phyloP scores from a whole-genome alignment of 1,140 invertebrate genomes.

The Papilio polytes region DNA sequence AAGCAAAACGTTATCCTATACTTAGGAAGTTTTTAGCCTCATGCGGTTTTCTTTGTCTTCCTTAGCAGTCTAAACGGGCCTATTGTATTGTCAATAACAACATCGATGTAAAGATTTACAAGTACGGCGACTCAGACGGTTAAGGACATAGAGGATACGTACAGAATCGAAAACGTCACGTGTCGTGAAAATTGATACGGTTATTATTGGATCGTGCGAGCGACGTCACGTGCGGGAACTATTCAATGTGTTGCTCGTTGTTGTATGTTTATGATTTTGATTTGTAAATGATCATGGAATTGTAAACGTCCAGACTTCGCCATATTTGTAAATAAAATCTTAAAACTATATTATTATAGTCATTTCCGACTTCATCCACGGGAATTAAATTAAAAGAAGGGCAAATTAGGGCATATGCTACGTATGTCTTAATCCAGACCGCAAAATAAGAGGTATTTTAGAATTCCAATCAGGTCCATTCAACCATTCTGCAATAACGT shows the following conservation, averaged over 20 bases:
- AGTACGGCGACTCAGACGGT: neutral
- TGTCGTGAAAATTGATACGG: conserved; percentile 19
- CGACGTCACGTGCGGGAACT: neutral
- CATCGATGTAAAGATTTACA: conserved; percentile 5
- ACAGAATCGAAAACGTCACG: conserved; percentile 1
- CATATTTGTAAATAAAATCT: too few relatives aligned
- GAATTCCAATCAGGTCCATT: too few relatives aligned
- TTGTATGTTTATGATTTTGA: neutral
- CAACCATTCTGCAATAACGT: too few relatives aligned
- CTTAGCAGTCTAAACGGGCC: neutral
- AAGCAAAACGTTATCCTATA: neutral
- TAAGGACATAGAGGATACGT: neutral
- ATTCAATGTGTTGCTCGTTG: conserved; percentile 1
- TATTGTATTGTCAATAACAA: neutral
- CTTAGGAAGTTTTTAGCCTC: neutral
- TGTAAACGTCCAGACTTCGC: neutral
- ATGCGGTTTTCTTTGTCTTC: conserved; percentile 1
- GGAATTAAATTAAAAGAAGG: too few relatives aligned
- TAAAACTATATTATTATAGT: too few relatives aligned
- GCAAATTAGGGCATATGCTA: too few relatives aligned
- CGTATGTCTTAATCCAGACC: too few relatives aligned
- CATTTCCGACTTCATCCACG: too few relatives aligned
- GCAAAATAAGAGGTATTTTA: too few relatives aligned
- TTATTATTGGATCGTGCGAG: conserved; percentile 16
- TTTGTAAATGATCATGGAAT: neutral